Evolutionary conservation across 2,113 vertebrate genomes (phyloP).

Genomic region (Bostrychus sinensis): DNA sequence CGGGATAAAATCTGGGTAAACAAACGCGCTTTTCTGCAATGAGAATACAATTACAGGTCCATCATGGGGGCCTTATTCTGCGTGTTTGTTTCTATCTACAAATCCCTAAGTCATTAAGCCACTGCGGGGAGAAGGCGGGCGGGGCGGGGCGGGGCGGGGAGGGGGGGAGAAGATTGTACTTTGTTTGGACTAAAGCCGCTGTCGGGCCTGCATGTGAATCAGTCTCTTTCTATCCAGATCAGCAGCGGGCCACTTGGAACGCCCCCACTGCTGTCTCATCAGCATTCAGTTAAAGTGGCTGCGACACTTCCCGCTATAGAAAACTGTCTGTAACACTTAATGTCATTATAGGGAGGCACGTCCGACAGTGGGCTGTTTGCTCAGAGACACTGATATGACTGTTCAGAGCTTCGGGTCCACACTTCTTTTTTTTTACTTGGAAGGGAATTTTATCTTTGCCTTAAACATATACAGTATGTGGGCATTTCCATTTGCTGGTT

Average conservation of each 20-base stretch:
- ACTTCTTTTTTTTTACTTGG: background rate
- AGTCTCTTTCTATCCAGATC: conserved; percentile 56
- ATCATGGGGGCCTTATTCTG: conserved; percentile 56
- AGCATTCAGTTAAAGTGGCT: conserved; percentile 63
- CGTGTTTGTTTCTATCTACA: conserved; percentile 58
- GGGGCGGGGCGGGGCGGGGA: background rate
- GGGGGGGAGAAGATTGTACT: conserved; percentile 45
- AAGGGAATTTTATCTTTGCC: no score
- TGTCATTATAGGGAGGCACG: conserved; percentile 38
- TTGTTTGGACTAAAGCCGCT: conserved; percentile 65
- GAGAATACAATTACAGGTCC: conserved; percentile 63
- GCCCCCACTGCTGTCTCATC: conserved; percentile 56
- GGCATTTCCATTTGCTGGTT: no score
- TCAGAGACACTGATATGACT: background rate
- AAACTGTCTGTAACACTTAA: conserved; percentile 64
- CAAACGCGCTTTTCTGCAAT: conserved; percentile 56
- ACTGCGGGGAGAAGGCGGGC: conserved; percentile 43
- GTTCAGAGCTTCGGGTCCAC: conserved; percentile 2
- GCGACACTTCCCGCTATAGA: conserved; percentile 57
- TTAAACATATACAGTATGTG: no score
- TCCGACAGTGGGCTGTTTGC: conserved; percentile 35
- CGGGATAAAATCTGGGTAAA: conserved; percentile 50
- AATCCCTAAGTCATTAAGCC: conserved; percentile 66
- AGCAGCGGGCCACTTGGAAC: conserved; percentile 50
- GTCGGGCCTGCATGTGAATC: conserved; percentile 71